Conservation (phyloP, 2,888 invertebrate genomes). For the Heliconius erato region DNA sequence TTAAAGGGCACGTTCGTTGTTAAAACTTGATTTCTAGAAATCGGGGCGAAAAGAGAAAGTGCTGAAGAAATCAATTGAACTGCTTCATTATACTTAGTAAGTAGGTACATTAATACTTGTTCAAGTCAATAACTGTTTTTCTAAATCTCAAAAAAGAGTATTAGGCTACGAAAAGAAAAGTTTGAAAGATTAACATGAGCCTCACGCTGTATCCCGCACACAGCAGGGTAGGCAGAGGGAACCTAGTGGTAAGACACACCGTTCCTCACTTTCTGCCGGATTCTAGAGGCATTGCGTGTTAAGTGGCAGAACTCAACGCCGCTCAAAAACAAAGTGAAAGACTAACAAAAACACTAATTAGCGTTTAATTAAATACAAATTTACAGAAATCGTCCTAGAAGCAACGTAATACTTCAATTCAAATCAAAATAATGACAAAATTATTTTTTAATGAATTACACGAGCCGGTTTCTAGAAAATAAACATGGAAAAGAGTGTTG, state of each 20-base stretch:
- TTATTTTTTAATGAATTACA: not conserved
- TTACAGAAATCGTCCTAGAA: too few species aligned
- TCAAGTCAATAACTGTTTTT: slow-evolving; percentile 1
- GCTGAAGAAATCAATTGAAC: not conserved
- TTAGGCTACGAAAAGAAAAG: too few species aligned
- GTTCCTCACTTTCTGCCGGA: too few species aligned
- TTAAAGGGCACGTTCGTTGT: slow-evolving; percentile 14
- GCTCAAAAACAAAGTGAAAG: not conserved
- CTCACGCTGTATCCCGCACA: too few species aligned
- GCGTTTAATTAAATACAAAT: not conserved
- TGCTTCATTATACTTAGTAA: not conserved
- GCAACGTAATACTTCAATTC: too few species aligned
- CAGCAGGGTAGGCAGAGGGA: too few species aligned
- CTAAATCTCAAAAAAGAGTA: not conserved
- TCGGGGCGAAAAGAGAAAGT: slow-evolving; percentile 37
- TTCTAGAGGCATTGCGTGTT: too few species aligned
- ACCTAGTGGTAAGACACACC: too few species aligned
- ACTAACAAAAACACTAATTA: not conserved
- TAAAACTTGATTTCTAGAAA: slow-evolving; percentile 33
- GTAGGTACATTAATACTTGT: slow-evolving; percentile 4
- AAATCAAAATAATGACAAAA: too few species aligned
- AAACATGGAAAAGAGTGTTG: not conserved
- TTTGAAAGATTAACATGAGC: not conserved
- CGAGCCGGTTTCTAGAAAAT: not conserved
- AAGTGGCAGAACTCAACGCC: too few species aligned